Percentiles rank a stretch among this genome's conserved stretches.
Conservation (phyloP, 2,888 invertebrate species). For the Galeopsomyia nigrocyanea region DNA sequence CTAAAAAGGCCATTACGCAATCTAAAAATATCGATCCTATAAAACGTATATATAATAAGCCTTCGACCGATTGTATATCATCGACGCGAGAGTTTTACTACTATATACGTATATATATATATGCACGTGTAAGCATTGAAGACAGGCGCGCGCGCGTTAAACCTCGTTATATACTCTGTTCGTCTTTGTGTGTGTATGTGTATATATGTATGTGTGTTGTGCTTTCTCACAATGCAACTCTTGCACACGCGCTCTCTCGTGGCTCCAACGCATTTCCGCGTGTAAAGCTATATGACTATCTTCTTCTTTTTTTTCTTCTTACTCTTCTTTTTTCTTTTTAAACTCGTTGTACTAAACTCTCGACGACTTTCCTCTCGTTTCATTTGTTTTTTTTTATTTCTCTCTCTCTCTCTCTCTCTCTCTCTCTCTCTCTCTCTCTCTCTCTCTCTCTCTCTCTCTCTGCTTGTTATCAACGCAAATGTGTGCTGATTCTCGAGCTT, state of each 20-base stretch:
- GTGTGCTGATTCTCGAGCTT: no score
- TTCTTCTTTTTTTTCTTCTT: no score
- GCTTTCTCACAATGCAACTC: no score
- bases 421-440: constrained; percentile 2
- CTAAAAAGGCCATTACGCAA: constrained; percentile 11
- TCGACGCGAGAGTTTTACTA: neutral
- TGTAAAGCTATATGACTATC: no score
- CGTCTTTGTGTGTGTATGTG: neutral
- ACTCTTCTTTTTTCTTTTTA: no score
- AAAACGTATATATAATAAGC: no score
- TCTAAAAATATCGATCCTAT: constrained; percentile 5
- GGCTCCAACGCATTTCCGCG: neutral
- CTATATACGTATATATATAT: neutral
- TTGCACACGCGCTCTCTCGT: neutral
- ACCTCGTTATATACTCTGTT: neutral
- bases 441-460: neutral
- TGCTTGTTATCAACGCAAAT: no score
- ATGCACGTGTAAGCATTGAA: neutral
- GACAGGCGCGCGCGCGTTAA: constrained; percentile 6
- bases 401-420: constrained; percentile 1
- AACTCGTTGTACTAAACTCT: neutral
- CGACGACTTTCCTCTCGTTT: constrained; percentile 1
- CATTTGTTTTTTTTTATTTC: neutral
- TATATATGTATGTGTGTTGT: neutral
- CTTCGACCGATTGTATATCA: constrained; percentile 31